Conservation (phyloP, 2,888 invertebrate genomes). For the Kuschelorhynchus macadamiae region DNA sequence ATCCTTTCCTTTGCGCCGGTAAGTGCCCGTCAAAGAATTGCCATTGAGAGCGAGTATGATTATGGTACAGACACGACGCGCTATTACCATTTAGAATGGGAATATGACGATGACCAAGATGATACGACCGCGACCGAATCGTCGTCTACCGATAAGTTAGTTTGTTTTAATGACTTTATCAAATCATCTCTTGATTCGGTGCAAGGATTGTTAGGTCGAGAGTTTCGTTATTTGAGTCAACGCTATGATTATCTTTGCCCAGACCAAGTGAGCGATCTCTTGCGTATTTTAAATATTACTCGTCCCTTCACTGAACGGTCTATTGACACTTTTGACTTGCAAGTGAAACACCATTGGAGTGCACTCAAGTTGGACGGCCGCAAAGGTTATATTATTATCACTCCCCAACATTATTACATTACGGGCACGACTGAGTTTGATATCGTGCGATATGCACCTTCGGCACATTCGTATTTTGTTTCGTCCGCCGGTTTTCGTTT, state of each 20-base stretch:
- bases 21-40: not conserved
- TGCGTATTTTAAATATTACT: not conserved
- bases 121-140: too few species aligned
- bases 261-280: not conserved
- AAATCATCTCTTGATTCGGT: too few species aligned
- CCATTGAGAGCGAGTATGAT: not conserved
- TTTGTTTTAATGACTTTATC: too few species aligned
- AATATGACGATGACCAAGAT: too few species aligned
- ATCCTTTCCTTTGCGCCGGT: not conserved
- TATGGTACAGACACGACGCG: not conserved
- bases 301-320: not conserved
- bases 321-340: not conserved
- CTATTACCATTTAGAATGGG: conserved; percentile 1
- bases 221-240: not conserved
- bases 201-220: not conserved
- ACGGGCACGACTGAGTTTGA: not conserved
- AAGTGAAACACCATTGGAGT: not conserved
- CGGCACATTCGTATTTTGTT: not conserved
- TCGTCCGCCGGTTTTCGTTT: not conserved
- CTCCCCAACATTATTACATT: too few species aligned
- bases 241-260: conserved; percentile 5
- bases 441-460: conserved; percentile 3
- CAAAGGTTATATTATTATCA: conserved; percentile 11
- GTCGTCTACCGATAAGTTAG: too few species aligned
- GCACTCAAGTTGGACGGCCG: conserved; percentile 4